A percentile compares a stretch with the other conserved stretches of the same genome.
Evolutionary conservation across 1,140 invertebrate genomes (phyloP).

Genomic region (Drosophila kurseongensis): DNA sequence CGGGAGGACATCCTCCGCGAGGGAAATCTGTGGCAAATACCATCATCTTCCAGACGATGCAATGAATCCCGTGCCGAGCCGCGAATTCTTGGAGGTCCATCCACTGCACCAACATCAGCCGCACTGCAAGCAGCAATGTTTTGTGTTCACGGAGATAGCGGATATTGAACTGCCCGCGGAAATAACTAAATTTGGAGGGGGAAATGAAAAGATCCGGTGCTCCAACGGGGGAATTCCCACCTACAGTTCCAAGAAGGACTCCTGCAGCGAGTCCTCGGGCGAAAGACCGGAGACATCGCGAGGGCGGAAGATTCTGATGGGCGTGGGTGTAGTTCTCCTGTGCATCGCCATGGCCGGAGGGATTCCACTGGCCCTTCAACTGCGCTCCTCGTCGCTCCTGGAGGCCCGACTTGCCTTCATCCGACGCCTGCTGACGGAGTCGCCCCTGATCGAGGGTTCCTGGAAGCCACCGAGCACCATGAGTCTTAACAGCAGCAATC

Average conservation of each 20-base stretch:
- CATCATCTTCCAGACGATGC: conserved; percentile 21
- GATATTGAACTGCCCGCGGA: conserved; percentile 83
- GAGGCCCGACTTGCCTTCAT: conserved; percentile 87
- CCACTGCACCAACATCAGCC: conserved; percentile 80
- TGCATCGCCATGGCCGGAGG: conserved; percentile 84
- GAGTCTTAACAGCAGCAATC: conserved; percentile 64
- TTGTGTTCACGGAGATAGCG: conserved; percentile 83
- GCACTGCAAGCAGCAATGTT: conserved; percentile 84
- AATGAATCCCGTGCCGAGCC: conserved; percentile 82
- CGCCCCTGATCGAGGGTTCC: conserved; percentile 86
- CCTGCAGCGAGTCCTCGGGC: conserved; percentile 66
- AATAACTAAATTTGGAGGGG: conserved; percentile 78
- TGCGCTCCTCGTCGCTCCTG: conserved; percentile 86
- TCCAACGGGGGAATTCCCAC: conserved; percentile 74
- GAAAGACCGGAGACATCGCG: conserved; percentile 63
- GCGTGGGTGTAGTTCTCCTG: conserved; percentile 65
- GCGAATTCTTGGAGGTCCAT: conserved; percentile 81
- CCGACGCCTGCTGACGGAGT: conserved; percentile 86
- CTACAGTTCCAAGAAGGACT: conserved; percentile 72
- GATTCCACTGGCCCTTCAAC: conserved; percentile 86
- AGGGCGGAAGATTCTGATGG: conserved; percentile 69
- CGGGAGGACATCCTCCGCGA: too few species aligned
- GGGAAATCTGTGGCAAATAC: background rate
- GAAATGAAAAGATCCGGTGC: conserved; percentile 71
- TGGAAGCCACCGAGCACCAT: conserved; percentile 73